Evolutionary conservation across 2,888 invertebrate genomes (phyloP).

Genomic region (Synergus japonicus): DNA sequence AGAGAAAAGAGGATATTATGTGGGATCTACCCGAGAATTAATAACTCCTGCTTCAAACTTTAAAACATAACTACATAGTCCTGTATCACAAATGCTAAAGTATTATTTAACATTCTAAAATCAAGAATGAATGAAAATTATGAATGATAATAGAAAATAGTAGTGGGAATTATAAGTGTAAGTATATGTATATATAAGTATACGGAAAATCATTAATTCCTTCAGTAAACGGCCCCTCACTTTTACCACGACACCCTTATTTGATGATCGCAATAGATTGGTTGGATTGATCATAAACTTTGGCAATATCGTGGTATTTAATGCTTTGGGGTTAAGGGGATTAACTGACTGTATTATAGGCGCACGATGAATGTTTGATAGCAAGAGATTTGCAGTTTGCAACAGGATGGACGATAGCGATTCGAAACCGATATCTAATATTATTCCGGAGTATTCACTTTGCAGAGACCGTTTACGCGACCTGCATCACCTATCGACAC

Average conservation of each 20-base stretch:
- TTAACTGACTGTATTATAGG: neutral
- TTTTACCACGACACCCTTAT: neutral
- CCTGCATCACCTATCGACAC: neutral
- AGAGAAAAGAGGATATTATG: neutral
- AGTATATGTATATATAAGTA: no score
- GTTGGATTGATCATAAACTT: neutral
- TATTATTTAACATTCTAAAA: no score
- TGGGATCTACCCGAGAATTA: neutral
- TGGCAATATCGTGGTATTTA: neutral
- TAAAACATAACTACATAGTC: neutral
- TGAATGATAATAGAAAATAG: no score
- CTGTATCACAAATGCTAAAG: no score
- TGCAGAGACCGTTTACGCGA: neutral
- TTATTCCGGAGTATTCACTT: slow-evolving; percentile 3
- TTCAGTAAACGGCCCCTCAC: no score
- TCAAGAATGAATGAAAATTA: no score
- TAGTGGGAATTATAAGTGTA: no score
- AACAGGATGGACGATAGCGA: neutral
- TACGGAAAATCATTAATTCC: no score
- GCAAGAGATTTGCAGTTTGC: slow-evolving; percentile 7
- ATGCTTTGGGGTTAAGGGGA: neutral
- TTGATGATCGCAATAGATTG: no score
- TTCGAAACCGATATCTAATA: neutral
- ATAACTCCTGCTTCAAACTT: neutral
- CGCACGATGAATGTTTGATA: neutral